Percentiles rank a stretch among this genome's conserved stretches.
Conservation (phyloP, 1,140 invertebrate genomes). For the Heliothis subflexa region DNA sequence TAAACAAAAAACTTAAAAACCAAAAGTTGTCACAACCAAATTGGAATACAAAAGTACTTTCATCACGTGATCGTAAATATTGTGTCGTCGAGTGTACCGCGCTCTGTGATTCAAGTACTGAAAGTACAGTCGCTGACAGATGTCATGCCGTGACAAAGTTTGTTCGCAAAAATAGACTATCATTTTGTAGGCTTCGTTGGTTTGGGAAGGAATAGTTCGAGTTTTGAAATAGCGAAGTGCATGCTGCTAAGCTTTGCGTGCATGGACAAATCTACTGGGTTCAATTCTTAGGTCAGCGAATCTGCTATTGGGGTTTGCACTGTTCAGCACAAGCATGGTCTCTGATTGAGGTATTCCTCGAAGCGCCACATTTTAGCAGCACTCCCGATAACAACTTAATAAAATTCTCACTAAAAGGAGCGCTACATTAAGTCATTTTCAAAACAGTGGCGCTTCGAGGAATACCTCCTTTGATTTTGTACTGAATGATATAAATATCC, state of each 20-base stretch:
- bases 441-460: no score
- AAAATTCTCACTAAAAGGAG: no score
- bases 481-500: no score
- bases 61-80: conserved; percentile 45
- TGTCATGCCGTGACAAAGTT: conserved; percentile 26
- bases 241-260: neutral
- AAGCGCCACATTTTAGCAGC: no score
- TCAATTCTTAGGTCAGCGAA: no score
- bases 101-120: neutral
- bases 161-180: neutral
- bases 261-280: no score
- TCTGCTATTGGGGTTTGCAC: no score
- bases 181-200: neutral
- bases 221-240: neutral
- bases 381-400: no score
- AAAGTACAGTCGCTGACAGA: conserved; percentile 31
- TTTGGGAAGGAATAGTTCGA: neutral
- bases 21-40: conserved; percentile 24
- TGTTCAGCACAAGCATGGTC: no score
- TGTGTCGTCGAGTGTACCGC: conserved; percentile 38
- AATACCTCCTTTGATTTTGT: no score
- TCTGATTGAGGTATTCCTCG: no score
- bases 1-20: conserved; percentile 8
- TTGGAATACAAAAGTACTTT: conserved; percentile 19
- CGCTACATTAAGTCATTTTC: no score